Evolutionary conservation across 2,113 vertebrate genomes (phyloP).

Genomic region (Phrynosoma platyrhinos): DNA sequence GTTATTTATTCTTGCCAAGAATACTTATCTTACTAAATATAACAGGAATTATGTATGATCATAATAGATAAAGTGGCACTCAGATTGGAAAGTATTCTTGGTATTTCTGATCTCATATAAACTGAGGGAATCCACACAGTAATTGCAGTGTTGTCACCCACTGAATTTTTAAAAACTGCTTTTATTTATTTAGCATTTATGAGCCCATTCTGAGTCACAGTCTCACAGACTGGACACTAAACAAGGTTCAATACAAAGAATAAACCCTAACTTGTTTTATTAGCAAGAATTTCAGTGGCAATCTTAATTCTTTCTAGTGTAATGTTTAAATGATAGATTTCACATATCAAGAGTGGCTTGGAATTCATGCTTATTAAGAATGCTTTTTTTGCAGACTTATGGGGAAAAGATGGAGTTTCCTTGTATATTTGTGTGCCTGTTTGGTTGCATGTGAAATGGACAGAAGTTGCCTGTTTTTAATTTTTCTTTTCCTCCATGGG

Average conservation of each 20-base stretch:
- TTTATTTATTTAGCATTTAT: not conserved
- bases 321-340: slow-evolving; percentile 74
- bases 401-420: slow-evolving; percentile 65
- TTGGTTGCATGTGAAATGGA: slow-evolving; percentile 75
- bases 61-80: not conserved
- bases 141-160: slow-evolving; percentile 59
- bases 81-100: not conserved
- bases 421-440: slow-evolving; percentile 40
- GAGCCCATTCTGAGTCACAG: not conserved
- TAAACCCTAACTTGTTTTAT: slow-evolving; percentile 62
- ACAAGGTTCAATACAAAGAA: slow-evolving; percentile 64
- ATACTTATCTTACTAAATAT: not conserved
- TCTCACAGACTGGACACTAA: slow-evolving; percentile 51
- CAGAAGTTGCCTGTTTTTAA: slow-evolving; percentile 77
- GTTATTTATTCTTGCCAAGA: slow-evolving; percentile 2
- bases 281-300: slow-evolving; percentile 66
- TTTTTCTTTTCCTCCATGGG: slow-evolving; percentile 73
- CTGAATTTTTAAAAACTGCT: not conserved
- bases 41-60: not conserved
- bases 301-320: slow-evolving; percentile 65
- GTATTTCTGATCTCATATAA: not conserved
- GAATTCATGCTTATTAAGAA: slow-evolving; percentile 72
- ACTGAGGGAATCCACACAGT: slow-evolving; percentile 41
- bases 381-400: slow-evolving; percentile 37
- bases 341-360: slow-evolving; percentile 71